phyloP scores from a whole-genome alignment of 2,797 vertebrate species.

The Periparus ater region DNA sequence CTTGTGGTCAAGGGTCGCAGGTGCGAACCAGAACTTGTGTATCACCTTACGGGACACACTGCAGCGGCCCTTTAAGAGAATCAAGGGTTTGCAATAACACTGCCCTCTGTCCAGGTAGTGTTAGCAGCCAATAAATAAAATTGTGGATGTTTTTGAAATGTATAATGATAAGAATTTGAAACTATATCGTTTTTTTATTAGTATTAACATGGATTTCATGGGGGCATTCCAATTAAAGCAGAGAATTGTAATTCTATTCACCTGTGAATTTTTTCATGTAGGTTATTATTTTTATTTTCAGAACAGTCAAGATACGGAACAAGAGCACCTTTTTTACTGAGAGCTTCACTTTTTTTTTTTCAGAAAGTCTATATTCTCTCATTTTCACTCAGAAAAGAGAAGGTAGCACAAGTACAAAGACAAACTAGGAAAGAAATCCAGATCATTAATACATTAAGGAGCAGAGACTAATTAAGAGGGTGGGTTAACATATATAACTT shows the following conservation, averaged over 20 bases:
- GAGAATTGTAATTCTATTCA: constrained; percentile 45
- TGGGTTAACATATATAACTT: neutral
- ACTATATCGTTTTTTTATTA: neutral
- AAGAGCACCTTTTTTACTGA: neutral
- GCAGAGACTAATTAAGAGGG: neutral
- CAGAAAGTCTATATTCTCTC: neutral
- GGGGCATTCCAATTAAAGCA: constrained; percentile 26
- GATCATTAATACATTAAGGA: neutral
- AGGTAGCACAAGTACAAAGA: neutral
- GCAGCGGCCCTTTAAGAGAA: constrained; percentile 99
- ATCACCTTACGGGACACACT: constrained; percentile 99
- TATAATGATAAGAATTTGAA: constrained; percentile 75
- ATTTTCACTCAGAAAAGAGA: neutral
- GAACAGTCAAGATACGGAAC: constrained; percentile 7
- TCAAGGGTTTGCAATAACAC: constrained; percentile 99
- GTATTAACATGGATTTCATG: constrained; percentile 18
- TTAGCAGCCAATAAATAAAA: constrained; percentile 93
- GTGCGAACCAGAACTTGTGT: constrained; percentile 99
- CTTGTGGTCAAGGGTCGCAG: constrained; percentile 99
- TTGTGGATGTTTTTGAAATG: constrained; percentile 82
- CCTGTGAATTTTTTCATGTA: constrained; percentile 7
- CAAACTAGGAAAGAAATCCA: neutral
- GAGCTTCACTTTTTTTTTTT: neutral
- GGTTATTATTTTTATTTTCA: constrained; percentile 43
- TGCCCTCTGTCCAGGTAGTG: constrained; percentile 99